Conservation (phyloP, 2,113 vertebrate species). For the Tragelaphus buxtoni region DNA sequence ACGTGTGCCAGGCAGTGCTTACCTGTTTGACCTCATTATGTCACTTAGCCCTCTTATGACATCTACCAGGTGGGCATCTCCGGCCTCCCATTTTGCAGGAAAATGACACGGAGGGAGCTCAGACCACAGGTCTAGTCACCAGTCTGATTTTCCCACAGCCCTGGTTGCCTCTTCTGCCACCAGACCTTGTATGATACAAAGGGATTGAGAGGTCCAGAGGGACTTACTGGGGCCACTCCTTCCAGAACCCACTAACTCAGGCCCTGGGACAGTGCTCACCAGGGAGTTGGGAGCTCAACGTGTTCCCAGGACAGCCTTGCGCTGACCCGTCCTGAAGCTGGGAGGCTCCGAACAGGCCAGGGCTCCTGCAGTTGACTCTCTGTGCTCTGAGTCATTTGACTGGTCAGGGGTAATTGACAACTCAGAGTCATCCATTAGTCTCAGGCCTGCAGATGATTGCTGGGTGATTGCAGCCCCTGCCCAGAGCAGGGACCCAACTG, state of each 20-base stretch:
- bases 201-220: neutral
- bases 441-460: neutral
- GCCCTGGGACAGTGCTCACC: neutral
- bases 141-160: neutral
- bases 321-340: neutral
- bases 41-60: neutral
- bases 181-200: neutral
- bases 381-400: accelerated
- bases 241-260: neutral
- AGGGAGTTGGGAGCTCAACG: neutral
- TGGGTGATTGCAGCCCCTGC: neutral
- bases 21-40: accelerated
- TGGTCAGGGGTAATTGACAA: accelerated
- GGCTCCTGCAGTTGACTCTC: too few relatives aligned
- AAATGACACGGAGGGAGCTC: neutral
- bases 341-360: neutral
- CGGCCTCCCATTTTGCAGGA: neutral
- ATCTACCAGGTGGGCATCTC: accelerated
- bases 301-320: neutral
- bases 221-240: neutral
- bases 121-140: neutral
- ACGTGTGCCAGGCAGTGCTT: accelerated
- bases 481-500: neutral
- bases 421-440: neutral
- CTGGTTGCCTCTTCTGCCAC: too few relatives aligned